Base-by-base conservation (phyloP, 2,113 vertebrate genomes). In the Leucoraja erinaceus region DNA sequence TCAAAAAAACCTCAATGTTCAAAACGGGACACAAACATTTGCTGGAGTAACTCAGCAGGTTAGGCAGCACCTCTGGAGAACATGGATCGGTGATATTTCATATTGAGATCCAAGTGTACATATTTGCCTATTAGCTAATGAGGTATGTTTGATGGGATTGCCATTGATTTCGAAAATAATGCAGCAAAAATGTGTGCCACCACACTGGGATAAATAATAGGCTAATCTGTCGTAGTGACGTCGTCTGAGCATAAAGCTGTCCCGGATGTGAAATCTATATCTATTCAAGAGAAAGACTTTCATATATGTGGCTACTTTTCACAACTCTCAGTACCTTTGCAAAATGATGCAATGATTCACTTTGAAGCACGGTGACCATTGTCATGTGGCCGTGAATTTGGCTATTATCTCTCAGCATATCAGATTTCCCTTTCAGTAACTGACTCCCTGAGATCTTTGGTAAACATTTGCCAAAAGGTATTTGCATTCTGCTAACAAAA, bases 401-500 rank as follows among this genome's bases (percentile, higher is more conserved):
- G 66, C 61, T 25, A 72, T 54, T 91, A 74, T 91, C 90, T 91
- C 66, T 72, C 66, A 72, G 31, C 33, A 91, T 68, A 91, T 91
- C 90, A 9, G 33, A 28, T 91, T 91, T 91, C 90, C 72, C 33
- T 91, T 47, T 33, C 90, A 91, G 68, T 54, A 72, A 91, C 33
- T 72, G 90, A 91, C 31, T 72, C 68, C 22, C 66, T 70, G 33
- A 91, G 90, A 72, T 20, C 66, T 72, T 20, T 91, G 90, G 90
- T 91, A 91, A 91, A 91, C 72, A 91, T 91, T 91, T 91, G 90
- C 68, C 0, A 12, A 74, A 68, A 38, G 28, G 83, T n/a, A 63
- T 88, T 91, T 91, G 90, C 66, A 72, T 91, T 91, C 90, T 74
- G 66, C 90, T 91, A 54, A 72, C 66, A 54, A 91, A 91, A 91